Evolutionary conservation across 2,888 invertebrate species (phyloP), one percentile per base, ranked within the genome.

Genomic region (Leptarthrus brevirostris): DNA sequence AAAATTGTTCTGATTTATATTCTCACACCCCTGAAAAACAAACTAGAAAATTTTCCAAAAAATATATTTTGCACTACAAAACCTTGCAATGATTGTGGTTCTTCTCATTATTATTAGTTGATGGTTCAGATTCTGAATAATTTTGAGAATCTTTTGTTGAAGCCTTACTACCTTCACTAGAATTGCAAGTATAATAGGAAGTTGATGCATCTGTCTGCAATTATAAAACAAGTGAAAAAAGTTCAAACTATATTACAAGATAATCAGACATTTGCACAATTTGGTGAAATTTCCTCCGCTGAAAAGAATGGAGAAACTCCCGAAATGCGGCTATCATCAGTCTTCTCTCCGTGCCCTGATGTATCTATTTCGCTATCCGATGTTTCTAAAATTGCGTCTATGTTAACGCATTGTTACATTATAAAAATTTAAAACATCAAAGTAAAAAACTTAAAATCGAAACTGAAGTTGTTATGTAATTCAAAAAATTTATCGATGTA

Each of bases 271-370:
- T 66, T 73, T 36, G 24, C 72, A 44, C 24, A 18, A 20, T 24
- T 54, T 49, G 14, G 26, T 18, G 47, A 12, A 12, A 89, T 86
- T 79, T 90, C 90, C 76, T 91, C 92, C 3, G 90, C 90, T 69
- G 92, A 92, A 80, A 90, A 89, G 80, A 93, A 93, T 0, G 92
- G 91, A 71, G 90, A 90, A 14, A 93, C 88, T 0, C 93, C 94
- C 22, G 93, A 93, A 75, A 93, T 85, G 77, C 85, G 84, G 71
- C 86, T 87, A 69, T 86, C 87, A 79, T 86, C 84, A 8, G 78
- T 79, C 75, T 81, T 82, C 20, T 83, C 83, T 0, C 79, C 80
- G 18, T 81, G 82, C 0, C 79, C 74, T 4, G 83, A 83, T 0
- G 81, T 80, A 71, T 84, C 86, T 2, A 82, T 81, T 77, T 85